Base-by-base conservation (phyloP, 1,140 invertebrate genomes). In the Anagrus nilaparvatae region DNA sequence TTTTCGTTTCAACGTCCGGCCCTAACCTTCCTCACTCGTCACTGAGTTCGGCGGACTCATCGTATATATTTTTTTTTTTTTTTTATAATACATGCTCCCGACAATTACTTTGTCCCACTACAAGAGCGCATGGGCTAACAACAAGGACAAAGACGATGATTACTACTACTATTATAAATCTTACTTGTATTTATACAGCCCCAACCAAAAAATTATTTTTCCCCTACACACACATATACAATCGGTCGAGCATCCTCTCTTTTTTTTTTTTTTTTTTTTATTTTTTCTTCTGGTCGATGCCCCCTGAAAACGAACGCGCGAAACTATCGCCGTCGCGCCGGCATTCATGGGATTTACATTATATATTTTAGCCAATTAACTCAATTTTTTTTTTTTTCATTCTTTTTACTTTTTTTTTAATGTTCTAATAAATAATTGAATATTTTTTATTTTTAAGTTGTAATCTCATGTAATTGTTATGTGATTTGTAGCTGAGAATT, bases 21-120 rank as follows among this genome's bases (percentile, higher is more conserved):
- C 64, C 58, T 64, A 65, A 67, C 63, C 63, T 65, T 61, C 58
- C 65, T 51, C 60, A 66, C 23, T 25, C n/a, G 31, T 9, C 34
- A 7, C 21, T 34, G 32, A 6, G 12, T 12, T 18, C 33, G 2
- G 17, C 41, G 27, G 17, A 12, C 24, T 6, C 39, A 44, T 29
- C 6, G 12, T 17, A 14, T 5, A 13, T 29, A 3, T 28, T 10
- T 6, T 0, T 37, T 24, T 23, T 1, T 25, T 24, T 37, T 16
- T 16, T 7, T 25, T 24, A 10, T 24, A 9, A 4, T 6, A 13
- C 12, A 21, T 16, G 7, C 10, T 4, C 30, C 4, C 30, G 19
- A 9, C 37, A 2, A 13, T 29, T 19, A 14, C 17, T 29, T 29
- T 20, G 8, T 17, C 30, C 16, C 8, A 8, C 35, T 23, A n/a